Base-by-base conservation (phyloP, 2,113 vertebrate species). In the Laticauda laticaudata region DNA sequence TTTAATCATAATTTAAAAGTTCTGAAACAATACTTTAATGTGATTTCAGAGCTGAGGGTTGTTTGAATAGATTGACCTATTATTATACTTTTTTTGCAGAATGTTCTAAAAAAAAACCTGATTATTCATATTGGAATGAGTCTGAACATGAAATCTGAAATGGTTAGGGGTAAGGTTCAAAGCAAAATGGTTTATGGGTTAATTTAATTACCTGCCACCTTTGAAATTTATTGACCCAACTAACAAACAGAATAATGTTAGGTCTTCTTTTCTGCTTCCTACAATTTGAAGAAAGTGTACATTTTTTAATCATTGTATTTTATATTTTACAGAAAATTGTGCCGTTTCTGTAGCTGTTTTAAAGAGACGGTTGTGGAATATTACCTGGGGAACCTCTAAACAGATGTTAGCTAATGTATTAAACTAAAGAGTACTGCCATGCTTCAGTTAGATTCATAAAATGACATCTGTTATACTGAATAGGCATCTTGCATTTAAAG, bases 1-100 rank as follows among this genome's bases (percentile, higher is more conserved):
- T 96, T 93, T 93, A 94, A 57, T 95, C 45, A 94, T 91, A 93
- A 94, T 93, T 95, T 93, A 94, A 81, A 92, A 95, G 57, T 34
- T 56, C 91, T 90, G 87, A 90, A 93, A 96, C 94, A 86, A 14
- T 39, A 43, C n/a, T 95, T 91, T 90, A 26, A 91, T 93, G 93
- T 95, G 26, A 94, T 92, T 95, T 94, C n/a, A 26, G 20, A 64
- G 39, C 12, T 39, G 29, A 29, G 23, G 85, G 57, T 90, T 87
- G 7, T 88, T 92, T 92, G 95, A 92, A 93, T 3, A 87, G 57
- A 88, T 57, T 92, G 69, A 55, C 89, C 15, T 88, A 39, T 20
- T 92, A 0, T 90, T 57, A 34, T 87, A 0, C 55, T 94, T n/a
- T 95, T 95, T 48, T 21, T 85, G 34, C 85, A 93, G 1, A 15